Percentiles rank a stretch among this genome's conserved stretches.
Evolutionary conservation across 2,888 invertebrate species (phyloP).

Genomic region (Acrobasis repandana): DNA sequence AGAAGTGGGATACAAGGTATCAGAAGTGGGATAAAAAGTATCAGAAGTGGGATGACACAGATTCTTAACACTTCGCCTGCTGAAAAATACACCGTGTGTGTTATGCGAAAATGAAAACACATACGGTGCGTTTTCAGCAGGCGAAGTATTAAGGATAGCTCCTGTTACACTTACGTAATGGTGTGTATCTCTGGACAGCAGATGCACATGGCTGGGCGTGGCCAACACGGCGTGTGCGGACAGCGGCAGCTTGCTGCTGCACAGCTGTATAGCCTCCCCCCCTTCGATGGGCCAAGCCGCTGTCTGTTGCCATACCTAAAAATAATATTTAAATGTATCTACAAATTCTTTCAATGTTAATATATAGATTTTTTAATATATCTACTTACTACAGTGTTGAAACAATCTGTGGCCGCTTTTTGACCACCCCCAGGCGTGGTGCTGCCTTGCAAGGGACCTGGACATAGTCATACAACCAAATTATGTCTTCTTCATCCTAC

Average conservation of each 20-base stretch:
- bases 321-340: constrained; percentile 78
- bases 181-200: constrained; percentile 54
- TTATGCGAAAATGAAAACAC: too few species aligned
- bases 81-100: too few species aligned
- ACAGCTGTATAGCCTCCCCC: constrained; percentile 39
- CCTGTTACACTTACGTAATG: constrained; percentile 48
- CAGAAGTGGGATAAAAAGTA: too few species aligned
- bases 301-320: constrained; percentile 64
- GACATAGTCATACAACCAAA: neutral
- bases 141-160: too few species aligned
- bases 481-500: too few species aligned
- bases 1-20: too few species aligned
- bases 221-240: constrained; percentile 49
- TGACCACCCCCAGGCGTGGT: constrained; percentile 81
- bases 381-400: constrained; percentile 87
- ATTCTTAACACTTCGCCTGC: too few species aligned
- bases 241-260: constrained; percentile 38
- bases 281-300: constrained; percentile 53
- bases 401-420: constrained; percentile 82
- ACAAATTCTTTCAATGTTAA: too few species aligned
- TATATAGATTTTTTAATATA: too few species aligned
- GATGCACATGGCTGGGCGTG: constrained; percentile 46
- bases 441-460: constrained; percentile 88
- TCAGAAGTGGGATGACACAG: neutral
- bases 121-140: too few species aligned